Conservation (phyloP, 2,888 invertebrate species). For the Drosophila emarginata region DNA sequence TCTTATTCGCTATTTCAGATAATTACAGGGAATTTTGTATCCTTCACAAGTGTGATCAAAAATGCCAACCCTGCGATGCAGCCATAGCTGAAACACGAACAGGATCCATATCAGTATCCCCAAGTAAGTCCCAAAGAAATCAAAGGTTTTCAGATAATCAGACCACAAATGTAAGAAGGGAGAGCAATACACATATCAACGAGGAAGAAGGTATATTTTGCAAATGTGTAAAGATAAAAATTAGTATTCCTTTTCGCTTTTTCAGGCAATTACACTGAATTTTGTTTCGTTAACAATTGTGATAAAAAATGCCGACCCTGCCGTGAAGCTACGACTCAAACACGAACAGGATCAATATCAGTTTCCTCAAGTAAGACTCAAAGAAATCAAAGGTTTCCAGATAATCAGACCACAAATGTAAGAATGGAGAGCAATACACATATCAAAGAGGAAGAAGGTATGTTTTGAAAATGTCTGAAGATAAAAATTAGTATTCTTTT, state of each 20-base stretch:
- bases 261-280: neutral
- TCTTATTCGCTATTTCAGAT: neutral
- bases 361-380: neutral
- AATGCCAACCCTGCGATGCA: neutral
- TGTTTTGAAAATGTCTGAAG: too few species aligned
- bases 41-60: neutral
- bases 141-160: neutral
- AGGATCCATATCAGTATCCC: neutral
- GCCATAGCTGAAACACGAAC: neutral
- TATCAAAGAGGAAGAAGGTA: too few species aligned
- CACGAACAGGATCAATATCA: neutral
- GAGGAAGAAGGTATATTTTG: neutral
- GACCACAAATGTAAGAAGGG: too few species aligned
- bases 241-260: neutral
- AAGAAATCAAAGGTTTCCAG: neutral
- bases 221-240: neutral
- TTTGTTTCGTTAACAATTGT: neutral
- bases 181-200: too few species aligned
- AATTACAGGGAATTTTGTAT: neutral
- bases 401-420: neutral
- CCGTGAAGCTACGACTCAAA: neutral
- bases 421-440: too few species aligned
- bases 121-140: neutral
- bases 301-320: neutral
- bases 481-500: too few species aligned